Evolutionary conservation across 2,113 vertebrate species (phyloP).

Genomic region (Labrus mixtus): DNA sequence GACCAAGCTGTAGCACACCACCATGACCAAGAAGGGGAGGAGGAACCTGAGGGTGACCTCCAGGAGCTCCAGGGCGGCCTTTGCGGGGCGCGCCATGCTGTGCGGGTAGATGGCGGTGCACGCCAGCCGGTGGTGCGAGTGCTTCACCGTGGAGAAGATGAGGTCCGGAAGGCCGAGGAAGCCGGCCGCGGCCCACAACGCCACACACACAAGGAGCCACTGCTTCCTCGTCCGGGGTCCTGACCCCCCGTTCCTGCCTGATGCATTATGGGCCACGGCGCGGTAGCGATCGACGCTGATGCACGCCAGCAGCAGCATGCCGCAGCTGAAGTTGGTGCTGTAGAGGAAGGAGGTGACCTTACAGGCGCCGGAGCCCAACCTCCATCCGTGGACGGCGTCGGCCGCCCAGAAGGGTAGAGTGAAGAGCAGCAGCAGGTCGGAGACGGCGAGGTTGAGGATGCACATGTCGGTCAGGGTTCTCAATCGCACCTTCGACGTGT

Average conservation of each 20-base stretch:
- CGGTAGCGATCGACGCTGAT: conserved; percentile 92
- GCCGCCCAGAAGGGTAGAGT: conserved; percentile 95
- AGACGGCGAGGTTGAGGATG: conserved; percentile 91
- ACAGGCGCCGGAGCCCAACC: conserved; percentile 86
- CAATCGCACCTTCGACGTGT: conserved; percentile 85
- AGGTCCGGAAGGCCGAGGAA: conserved; percentile 90
- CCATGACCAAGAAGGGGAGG: conserved; percentile 90
- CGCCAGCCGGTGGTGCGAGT: conserved; percentile 60
- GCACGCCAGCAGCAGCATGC: conserved; percentile 93
- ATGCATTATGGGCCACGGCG: conserved; percentile 67
- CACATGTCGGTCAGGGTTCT: conserved; percentile 90
- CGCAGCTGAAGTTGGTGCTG: conserved; percentile 91
- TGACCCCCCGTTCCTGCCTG: conserved; percentile 23
- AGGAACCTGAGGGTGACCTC: conserved; percentile 91
- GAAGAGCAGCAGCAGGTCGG: conserved; percentile 90
- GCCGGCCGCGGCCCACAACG: conserved; percentile 85
- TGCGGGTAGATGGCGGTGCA: conserved; percentile 86
- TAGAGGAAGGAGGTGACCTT: conserved; percentile 91
- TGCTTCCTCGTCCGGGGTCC: conserved; percentile 24
- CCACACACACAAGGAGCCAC: conserved; percentile 68
- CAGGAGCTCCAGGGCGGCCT: conserved; percentile 88
- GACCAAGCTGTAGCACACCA: conserved; percentile 87
- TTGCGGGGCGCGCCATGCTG: conserved; percentile 81
- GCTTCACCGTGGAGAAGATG: conserved; percentile 86
- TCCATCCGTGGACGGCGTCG: conserved; percentile 90